Evolutionary conservation across 2,888 invertebrate genomes (phyloP).

Genomic region (Nomada ruficornis): DNA sequence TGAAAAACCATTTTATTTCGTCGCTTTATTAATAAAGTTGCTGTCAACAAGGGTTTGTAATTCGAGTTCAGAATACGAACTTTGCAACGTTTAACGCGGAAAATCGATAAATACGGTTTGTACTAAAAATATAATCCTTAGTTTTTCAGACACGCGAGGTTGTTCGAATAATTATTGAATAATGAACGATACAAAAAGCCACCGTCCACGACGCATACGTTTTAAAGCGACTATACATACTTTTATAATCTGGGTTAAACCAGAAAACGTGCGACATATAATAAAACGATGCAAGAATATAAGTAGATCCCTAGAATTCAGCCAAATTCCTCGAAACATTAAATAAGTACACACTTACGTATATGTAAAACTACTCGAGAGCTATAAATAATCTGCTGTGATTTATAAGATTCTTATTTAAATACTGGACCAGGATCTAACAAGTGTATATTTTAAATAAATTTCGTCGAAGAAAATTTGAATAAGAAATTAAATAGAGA

Average conservation of each 20-base stretch:
- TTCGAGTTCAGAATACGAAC: slow-evolving; percentile 14
- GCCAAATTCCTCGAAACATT: not conserved
- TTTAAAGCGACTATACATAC: slow-evolving; percentile 1
- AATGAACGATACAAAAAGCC: slow-evolving; percentile 12
- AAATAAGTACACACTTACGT: not conserved
- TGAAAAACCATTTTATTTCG: not conserved
- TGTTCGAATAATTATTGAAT: slow-evolving; percentile 30
- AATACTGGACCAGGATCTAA: too few relatives aligned
- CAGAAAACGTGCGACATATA: not conserved
- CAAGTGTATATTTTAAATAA: too few relatives aligned
- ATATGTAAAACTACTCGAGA: too few relatives aligned
- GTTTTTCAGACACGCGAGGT: slow-evolving; percentile 26
- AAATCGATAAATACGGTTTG: slow-evolving; percentile 27
- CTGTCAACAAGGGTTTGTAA: not conserved
- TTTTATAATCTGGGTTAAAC: not conserved
- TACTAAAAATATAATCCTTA: slow-evolving; percentile 33
- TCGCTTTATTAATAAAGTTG: slow-evolving; percentile 15
- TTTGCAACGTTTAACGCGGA: slow-evolving; percentile 5
- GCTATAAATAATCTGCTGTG: not conserved
- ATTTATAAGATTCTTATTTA: not conserved
- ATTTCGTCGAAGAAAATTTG: too few relatives aligned
- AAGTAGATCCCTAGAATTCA: not conserved
- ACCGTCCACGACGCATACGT: slow-evolving; percentile 1
- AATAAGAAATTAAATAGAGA: too few relatives aligned
- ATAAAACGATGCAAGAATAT: not conserved